Conservation (phyloP, 2,113 vertebrate species). For the Lucifuga dentata region DNA sequence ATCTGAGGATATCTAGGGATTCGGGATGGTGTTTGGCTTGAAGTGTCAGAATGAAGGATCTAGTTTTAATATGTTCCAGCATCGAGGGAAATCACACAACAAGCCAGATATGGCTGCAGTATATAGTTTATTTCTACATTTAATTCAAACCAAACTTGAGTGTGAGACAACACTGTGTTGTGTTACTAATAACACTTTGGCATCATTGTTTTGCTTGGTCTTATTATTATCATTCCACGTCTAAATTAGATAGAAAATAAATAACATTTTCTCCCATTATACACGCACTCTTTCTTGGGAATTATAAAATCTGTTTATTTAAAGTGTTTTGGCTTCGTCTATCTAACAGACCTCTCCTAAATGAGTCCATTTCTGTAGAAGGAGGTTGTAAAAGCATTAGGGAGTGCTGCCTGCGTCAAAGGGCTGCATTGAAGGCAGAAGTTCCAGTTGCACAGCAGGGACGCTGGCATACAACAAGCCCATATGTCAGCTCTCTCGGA, state of each 20-base stretch:
- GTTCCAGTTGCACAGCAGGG: conserved; percentile 25
- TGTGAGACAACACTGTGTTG: too few species aligned
- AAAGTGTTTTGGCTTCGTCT: neutral
- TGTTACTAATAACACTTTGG: too few species aligned
- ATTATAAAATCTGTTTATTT: conserved; percentile 2
- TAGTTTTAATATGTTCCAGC: conserved; percentile 52
- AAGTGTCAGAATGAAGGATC: conserved; percentile 27
- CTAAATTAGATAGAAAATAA: too few species aligned
- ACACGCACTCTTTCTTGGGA: too few species aligned
- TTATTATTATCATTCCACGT: too few species aligned
- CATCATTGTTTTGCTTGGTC: too few species aligned
- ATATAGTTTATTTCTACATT: neutral
- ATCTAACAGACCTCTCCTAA: neutral
- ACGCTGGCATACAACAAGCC: conserved; percentile 22
- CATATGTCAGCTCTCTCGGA: conserved; percentile 47
- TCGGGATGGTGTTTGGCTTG: conserved; percentile 27
- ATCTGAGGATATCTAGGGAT: conserved; percentile 15
- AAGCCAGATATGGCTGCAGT: neutral
- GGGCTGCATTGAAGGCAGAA: conserved; percentile 15
- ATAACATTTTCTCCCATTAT: neutral
- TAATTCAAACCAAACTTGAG: neutral
- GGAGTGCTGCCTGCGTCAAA: conserved; percentile 22
- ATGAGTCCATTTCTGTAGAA: neutral
- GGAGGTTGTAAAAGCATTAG: conserved; percentile 15
- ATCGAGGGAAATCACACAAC: conserved; percentile 40